Evolutionary conservation across 1,140 invertebrate species (phyloP), one percentile per base, ranked within the genome.

Genomic region (Harpegnathos saltator): DNA sequence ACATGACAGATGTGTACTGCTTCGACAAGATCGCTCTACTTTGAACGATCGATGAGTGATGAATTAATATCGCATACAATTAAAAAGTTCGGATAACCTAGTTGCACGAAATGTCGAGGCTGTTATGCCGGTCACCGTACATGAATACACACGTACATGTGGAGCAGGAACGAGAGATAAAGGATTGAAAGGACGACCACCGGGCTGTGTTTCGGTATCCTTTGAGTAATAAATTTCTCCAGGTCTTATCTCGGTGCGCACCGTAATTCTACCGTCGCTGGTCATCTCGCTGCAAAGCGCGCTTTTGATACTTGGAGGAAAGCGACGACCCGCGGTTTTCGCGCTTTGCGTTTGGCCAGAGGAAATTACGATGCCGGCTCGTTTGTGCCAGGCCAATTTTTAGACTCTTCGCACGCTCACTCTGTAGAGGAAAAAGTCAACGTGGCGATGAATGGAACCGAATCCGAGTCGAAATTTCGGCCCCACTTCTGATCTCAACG

Each of bases 181-280:
- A 61, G 22, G 22, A 24, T 48, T 33, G 56, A 33, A 80, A 83
- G 29, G 14, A 48, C 19, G 19, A 17, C 12, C 22, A n/a, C n/a
- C n/a, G n/a, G n/a, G 65, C 17, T 15, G 56, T 33, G 50, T 84
- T 84, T 72, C 68, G 66, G 17, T 72, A 72, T 14, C 38, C 33
- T 61, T 72, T 50, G 62, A 63, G 24, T 52, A 63, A 81, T 84
- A 84, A 84, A 84, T 84, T 63, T 58, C 22, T 54, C 54, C 12
- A 50, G 29, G 19, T 61, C 73, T 69, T 69, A 72, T 81, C 38
- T 44, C 68, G 29, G 44, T 9, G 24, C 58, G 58, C 48, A 59
- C 26, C 61, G 73, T 82, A 84, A 66, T 84, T 81, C 58, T 84
- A 81, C 17, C n/a, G 50, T 71, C 48, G 50, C 24, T 11, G 33